phyloP scores from a whole-genome alignment of 2,888 invertebrate genomes.

The Glaucopsyche alexis region DNA sequence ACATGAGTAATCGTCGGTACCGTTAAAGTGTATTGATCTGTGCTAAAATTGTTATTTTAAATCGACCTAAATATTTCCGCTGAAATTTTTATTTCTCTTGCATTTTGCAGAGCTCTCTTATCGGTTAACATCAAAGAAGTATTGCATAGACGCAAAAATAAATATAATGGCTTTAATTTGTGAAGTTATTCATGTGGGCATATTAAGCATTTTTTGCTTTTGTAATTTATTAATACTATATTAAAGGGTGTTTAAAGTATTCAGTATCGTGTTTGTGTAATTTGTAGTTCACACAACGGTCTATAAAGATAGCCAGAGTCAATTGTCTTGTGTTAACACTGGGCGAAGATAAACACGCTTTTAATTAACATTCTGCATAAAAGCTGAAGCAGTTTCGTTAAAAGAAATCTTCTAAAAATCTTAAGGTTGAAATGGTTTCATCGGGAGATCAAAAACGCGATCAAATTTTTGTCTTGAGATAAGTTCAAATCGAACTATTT shows the following conservation, averaged over 20 bases:
- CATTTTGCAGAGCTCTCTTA: not conserved
- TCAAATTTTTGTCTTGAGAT: not conserved
- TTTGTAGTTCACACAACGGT: slow-evolving; percentile 11
- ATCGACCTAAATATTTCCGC: not conserved
- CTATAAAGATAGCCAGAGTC: not conserved
- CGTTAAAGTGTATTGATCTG: slow-evolving; percentile 17
- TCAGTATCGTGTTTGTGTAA: not conserved
- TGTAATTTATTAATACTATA: not conserved
- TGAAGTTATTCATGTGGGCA: not conserved
- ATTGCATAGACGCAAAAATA: not conserved
- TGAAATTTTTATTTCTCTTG: slow-evolving; percentile 2
- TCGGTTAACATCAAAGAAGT: slow-evolving; percentile 11
- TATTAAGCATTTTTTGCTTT: not conserved
- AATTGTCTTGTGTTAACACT: slow-evolving; percentile 8
- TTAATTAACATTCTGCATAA: not conserved
- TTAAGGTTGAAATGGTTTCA: not conserved
- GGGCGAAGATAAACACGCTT: not conserved
- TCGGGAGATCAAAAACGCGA: not conserved
- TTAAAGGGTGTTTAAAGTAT: not conserved
- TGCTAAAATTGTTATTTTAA: slow-evolving; percentile 4
- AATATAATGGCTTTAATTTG: not conserved
- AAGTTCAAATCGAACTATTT: not conserved
- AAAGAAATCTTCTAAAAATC: not conserved
- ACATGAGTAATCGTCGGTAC: not conserved
- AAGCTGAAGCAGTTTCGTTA: not conserved